phyloP scores from a whole-genome alignment of 2,113 vertebrate genomes.

The Turnix velox region DNA sequence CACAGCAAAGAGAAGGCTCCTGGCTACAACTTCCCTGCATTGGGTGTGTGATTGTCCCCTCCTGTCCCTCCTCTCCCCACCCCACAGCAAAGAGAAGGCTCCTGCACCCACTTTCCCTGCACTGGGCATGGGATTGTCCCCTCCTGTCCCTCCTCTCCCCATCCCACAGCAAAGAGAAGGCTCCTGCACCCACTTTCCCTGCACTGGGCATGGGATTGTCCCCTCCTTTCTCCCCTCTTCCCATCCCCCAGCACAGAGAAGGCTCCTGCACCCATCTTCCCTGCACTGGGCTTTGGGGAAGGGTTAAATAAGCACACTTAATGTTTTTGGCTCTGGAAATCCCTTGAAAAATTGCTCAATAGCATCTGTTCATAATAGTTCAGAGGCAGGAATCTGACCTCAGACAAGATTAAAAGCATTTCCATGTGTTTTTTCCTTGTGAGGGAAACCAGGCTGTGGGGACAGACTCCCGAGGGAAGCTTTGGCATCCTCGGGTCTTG shows the following conservation, averaged over 20 bases:
- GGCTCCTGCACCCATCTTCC: not conserved
- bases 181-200: no score
- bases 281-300: not conserved
- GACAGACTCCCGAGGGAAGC: not conserved
- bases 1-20: rapidly evolving
- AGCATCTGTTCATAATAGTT: not conserved
- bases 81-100: no score
- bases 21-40: no score
- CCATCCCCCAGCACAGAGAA: rapidly evolving
- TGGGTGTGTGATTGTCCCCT: no score
- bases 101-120: no score
- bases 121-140: no score
- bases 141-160: no score
- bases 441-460: not conserved
- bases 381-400: not conserved
- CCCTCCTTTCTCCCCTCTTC: not conserved
- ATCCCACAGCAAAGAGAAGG: no score
- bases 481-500: not conserved
- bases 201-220: rapidly evolving
- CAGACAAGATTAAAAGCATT: not conserved
- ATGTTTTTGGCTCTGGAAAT: not conserved
- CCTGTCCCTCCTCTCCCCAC: no score
- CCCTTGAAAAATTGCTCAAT: not conserved
- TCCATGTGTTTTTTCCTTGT: not conserved
- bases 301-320: not conserved